Conservation (phyloP, 2,113 vertebrate genomes). For the Sebastes schlegelii region DNA sequence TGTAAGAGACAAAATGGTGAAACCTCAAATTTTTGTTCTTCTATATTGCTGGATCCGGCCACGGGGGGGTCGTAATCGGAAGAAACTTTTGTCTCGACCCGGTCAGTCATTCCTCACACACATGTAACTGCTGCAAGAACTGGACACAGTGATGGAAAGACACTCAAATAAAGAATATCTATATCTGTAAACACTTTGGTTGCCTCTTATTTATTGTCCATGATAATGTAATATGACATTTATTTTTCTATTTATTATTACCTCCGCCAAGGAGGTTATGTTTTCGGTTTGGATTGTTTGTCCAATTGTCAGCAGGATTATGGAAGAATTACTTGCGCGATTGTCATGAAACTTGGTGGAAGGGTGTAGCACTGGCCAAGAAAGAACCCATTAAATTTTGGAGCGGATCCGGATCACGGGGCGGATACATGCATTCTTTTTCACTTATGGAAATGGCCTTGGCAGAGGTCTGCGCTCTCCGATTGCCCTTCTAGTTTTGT, state of each 20-base stretch:
- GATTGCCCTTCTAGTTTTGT: too few species aligned
- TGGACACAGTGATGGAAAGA: slow-evolving; percentile 71
- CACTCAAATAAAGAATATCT: slow-evolving; percentile 75
- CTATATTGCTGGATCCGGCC: slow-evolving; percentile 58
- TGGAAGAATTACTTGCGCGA: too few species aligned
- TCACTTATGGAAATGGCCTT: too few species aligned
- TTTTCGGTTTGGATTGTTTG: background rate
- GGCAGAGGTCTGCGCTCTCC: too few species aligned
- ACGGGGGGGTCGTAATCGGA: slow-evolving; percentile 22
- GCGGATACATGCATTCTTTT: too few species aligned
- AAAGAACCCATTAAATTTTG: too few species aligned
- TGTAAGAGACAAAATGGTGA: slow-evolving; percentile 71
- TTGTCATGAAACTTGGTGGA: too few species aligned
- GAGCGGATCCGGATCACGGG: too few species aligned
- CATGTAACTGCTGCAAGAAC: slow-evolving; percentile 75
- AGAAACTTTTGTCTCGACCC: slow-evolving; percentile 27
- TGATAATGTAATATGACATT: background rate
- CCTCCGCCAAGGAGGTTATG: background rate
- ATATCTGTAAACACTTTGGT: slow-evolving; percentile 61
- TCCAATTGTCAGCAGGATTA: background rate
- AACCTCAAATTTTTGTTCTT: slow-evolving; percentile 66
- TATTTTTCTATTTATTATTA: background rate
- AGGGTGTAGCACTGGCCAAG: too few species aligned
- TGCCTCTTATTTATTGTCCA: slow-evolving; percentile 1
- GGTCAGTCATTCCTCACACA: slow-evolving; percentile 67